Evolutionary conservation across 30 jellyfish, hydroid and myxozoan species (phyloP), one percentile per base, ranked within the genome.

Genomic region (Aurelia sp.): DNA sequence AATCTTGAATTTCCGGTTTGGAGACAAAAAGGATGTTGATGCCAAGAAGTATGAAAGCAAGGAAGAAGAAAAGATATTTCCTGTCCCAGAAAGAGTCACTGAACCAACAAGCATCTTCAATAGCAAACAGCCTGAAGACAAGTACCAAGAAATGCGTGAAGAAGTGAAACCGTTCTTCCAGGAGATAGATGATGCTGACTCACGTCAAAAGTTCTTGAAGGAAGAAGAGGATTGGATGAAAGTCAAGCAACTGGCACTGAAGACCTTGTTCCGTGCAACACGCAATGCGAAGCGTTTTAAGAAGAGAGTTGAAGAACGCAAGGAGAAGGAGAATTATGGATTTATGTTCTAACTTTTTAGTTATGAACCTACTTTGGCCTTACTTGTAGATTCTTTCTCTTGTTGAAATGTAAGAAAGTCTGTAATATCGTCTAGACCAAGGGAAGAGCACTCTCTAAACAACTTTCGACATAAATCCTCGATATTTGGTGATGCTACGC

Each of bases 201-300:
- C 27, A 5, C 82, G 82, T 21, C 52, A 62, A 8, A 63, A 64
- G 76, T 62, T 72, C 63, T 52, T 50, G 76, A 24, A 61, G 30
- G 93, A 72, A 72, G 93, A 84, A 24, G 48, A 73, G 82, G 76
- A 84, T 61, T 84, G 93, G 93, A 47, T 58, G 84, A 40, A 57
- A 66, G 48, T 72, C 63, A 66, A 84, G 74, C 48, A 84, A 22
- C 72, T 73, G 86, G 85, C 79, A 15, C 21, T 22, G 75, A 44
- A 70, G 40, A 72, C 41, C 66, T 31, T 72, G 67, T 61, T 66
- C 65, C 35, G 70, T 74, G 27, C 76, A 13, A 9, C 24, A 21
- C 69, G 69, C 16, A 21, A 0, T 18, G 69, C 69, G 5, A 8
- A 59, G 10, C 33, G 33, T 59, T 59, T 59, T n/a, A 13, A 59